Conservation (phyloP, 2,888 invertebrate genomes). For the Acanthosepion esculentum region DNA sequence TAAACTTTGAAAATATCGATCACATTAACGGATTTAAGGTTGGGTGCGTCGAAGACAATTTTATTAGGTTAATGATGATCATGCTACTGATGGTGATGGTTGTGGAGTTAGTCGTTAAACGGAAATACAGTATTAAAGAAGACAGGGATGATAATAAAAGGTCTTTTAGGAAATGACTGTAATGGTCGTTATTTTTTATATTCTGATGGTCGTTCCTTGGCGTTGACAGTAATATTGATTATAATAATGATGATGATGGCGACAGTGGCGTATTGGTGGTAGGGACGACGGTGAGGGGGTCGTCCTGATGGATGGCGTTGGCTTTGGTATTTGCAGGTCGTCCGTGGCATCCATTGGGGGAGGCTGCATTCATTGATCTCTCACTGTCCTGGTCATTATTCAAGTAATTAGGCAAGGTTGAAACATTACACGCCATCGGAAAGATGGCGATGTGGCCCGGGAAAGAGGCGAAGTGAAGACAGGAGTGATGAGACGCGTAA, state of each 20-base stretch:
- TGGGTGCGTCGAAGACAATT: too few relatives aligned
- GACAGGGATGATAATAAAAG: too few relatives aligned
- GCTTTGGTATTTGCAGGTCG: slow-evolving; percentile 3
- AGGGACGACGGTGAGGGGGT: background rate
- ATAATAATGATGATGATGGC: background rate
- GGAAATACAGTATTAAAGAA: too few relatives aligned
- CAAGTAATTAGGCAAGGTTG: background rate
- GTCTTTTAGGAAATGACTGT: too few relatives aligned
- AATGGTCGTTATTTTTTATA: too few relatives aligned
- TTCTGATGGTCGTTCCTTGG: too few relatives aligned
- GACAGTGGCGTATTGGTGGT: background rate
- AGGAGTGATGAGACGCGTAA: background rate
- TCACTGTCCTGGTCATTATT: background rate
- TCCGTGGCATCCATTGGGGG: slow-evolving; percentile 2
- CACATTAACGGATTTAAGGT: too few relatives aligned
- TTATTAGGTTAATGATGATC: too few relatives aligned
- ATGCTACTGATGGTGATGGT: too few relatives aligned
- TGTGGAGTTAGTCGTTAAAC: too few relatives aligned
- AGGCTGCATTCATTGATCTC: background rate
- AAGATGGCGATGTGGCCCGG: background rate
- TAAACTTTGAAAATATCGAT: too few relatives aligned
- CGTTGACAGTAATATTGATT: background rate
- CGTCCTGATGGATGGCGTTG: slow-evolving; percentile 4
- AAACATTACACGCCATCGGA: slow-evolving; percentile 13
- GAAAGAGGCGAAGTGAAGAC: background rate